A percentile compares a stretch with the other conserved stretches of the same genome.
Conservation (phyloP, 2,888 invertebrate genomes). For the Latheticus oryzae region DNA sequence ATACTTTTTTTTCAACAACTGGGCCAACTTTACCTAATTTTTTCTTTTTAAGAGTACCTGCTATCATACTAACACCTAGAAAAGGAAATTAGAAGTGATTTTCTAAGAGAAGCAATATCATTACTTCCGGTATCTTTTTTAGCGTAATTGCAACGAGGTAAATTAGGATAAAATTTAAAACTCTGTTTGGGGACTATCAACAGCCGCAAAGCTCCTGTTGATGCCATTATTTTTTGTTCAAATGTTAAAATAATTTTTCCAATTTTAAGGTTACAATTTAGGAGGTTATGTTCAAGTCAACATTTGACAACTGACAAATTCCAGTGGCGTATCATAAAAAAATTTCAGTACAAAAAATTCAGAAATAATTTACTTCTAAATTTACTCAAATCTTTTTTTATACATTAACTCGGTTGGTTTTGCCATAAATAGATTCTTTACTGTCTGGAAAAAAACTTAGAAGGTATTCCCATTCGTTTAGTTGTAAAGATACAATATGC, state of each 20-base stretch:
- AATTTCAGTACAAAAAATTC: neutral
- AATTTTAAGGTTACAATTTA: constrained; percentile 8
- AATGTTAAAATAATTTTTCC: constrained; percentile 1
- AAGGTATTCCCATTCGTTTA: constrained; percentile 69
- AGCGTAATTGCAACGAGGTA: constrained; percentile 55
- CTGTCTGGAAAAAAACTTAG: constrained; percentile 55
- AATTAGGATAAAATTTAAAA: constrained; percentile 45
- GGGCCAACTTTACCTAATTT: constrained; percentile 73
- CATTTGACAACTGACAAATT: constrained; percentile 6
- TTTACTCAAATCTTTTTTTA: neutral
- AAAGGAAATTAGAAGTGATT: neutral
- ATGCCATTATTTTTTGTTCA: constrained; percentile 2
- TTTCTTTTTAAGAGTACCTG: constrained; percentile 69
- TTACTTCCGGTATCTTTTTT: constrained; percentile 57
- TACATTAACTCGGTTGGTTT: constrained; percentile 39
- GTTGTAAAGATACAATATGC: constrained; percentile 67
- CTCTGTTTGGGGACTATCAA: constrained; percentile 13
- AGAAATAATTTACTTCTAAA: neutral
- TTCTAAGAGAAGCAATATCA: constrained; percentile 13
- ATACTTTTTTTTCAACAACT: constrained; percentile 75
- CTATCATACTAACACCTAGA: constrained; percentile 62
- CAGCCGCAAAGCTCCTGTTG: constrained; percentile 18
- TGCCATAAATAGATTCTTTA: constrained; percentile 52
- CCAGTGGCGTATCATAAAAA: neutral
- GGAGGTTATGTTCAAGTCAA: constrained; percentile 6